Evolutionary conservation across 2,797 vertebrate species (phyloP).

Genomic region (Babyrousa celebensis): DNA sequence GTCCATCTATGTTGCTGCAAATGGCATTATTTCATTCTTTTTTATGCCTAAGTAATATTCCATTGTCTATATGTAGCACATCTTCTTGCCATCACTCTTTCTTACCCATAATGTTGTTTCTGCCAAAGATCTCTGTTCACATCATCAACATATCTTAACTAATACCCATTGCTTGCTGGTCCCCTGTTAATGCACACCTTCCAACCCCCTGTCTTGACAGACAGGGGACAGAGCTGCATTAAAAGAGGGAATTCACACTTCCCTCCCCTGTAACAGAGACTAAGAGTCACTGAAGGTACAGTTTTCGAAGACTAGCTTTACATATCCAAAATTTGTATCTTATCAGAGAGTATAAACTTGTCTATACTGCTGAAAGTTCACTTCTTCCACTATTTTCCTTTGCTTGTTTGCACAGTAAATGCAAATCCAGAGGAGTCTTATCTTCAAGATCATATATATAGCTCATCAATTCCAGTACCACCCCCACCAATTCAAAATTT

Average conservation of each 20-base stretch:
- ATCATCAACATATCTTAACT: conserved; percentile 48
- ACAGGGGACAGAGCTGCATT: not conserved
- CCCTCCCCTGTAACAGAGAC: not conserved
- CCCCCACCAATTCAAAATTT: conserved; percentile 26
- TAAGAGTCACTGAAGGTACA: not conserved
- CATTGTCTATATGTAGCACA: no score
- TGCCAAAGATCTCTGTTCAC: not conserved
- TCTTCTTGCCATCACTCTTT: not conserved
- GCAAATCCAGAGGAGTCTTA: not conserved
- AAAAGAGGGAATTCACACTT: not conserved
- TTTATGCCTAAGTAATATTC: no score
- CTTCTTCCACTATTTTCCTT: conserved; percentile 12
- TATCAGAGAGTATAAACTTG: not conserved
- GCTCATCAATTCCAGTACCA: conserved; percentile 38
- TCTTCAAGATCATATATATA: conserved; percentile 52
- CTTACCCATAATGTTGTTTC: conserved; percentile 3
- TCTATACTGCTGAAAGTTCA: conserved; percentile 22
- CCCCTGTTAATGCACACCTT: not conserved
- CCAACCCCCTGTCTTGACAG: not conserved
- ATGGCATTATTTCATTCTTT: no score
- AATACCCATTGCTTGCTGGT: not conserved
- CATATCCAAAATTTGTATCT: not conserved
- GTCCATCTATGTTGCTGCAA: no score
- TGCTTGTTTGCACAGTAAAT: conserved; percentile 15
- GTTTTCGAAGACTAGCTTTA: conserved; percentile 28